Evolutionary conservation across 1,140 invertebrate genomes (phyloP).

Genomic region (Heliothis subflexa): DNA sequence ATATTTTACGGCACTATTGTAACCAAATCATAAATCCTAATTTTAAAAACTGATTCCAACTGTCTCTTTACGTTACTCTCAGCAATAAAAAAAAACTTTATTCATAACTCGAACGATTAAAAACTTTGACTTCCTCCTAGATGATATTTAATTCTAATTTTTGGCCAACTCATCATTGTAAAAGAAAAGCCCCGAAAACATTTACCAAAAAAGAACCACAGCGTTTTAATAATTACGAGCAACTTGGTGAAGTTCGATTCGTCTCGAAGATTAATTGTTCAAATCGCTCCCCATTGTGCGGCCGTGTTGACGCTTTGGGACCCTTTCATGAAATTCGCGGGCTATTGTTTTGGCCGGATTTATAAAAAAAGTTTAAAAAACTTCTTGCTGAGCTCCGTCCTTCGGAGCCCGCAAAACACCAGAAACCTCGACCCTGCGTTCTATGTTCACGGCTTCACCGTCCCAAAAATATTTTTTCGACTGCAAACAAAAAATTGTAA

Average conservation of each 20-base stretch:
- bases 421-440: slow-evolving; percentile 50
- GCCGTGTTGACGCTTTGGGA: slow-evolving; percentile 68
- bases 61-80: no score
- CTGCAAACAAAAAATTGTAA: slow-evolving; percentile 62
- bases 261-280: slow-evolving; percentile 79
- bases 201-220: slow-evolving; percentile 37
- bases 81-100: background rate
- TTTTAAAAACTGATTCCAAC: no score
- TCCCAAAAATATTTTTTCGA: slow-evolving; percentile 54
- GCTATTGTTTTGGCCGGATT: slow-evolving; percentile 79
- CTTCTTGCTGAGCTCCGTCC: slow-evolving; percentile 56
- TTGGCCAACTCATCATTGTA: slow-evolving; percentile 5
- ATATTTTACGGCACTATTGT: no score
- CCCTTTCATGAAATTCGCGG: slow-evolving; percentile 75
- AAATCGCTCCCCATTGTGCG: slow-evolving; percentile 72
- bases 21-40: no score
- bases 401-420: slow-evolving; percentile 29
- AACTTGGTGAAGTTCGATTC: slow-evolving; percentile 66
- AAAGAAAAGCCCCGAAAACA: slow-evolving; percentile 38
- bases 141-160: slow-evolving; percentile 18
- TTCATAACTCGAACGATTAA: background rate
- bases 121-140: slow-evolving; percentile 1
- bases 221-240: slow-evolving; percentile 46
- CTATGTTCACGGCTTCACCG: slow-evolving; percentile 49
- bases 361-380: slow-evolving; percentile 78